Evolutionary conservation across 2,797 vertebrate genomes (phyloP), one percentile per base, ranked within the genome.

Genomic region (Coendou prehensilis): DNA sequence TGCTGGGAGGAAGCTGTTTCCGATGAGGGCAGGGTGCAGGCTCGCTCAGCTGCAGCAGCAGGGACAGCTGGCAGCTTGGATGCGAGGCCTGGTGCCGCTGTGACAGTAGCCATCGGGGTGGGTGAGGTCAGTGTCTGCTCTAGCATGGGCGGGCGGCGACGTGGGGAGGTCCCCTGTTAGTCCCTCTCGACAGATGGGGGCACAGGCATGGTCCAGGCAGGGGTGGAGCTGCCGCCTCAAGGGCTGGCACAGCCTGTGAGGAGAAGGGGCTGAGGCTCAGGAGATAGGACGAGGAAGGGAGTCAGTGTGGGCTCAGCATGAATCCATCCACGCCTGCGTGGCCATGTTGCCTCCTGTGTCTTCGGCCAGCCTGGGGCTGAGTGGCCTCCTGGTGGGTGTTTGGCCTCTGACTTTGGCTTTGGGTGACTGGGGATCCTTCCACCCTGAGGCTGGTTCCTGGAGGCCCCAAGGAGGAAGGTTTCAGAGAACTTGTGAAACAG

Each of bases 241-340:
- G 17, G 4, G 30, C 18, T n/a, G 83, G 41, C 15, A 50, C 41
- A 22, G 37, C 13, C 57, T 30, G 9, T 3, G 10, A 30, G 30
- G 15, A 5, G 17, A 41, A 56, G 50, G 37, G 6, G 41, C 56
- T 6, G 3, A 2, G 3, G 9, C 2, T 86, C 47, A 13, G 17
- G 57, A 50, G 85, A 28, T 33, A 6, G 23, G 30, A 6, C 1
- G 3, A 45, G 45, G 54, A 47, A 10, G 6, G 10, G 20, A 2
- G 9, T 9, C 59, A 64, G 33, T 4, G 1, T 0, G 7, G 14
- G 37, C 61, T 45, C 3, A 1, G 33, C n/a, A 5, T 3, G 50
- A 33, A 47, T 2, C 15, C 5, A 1, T 11, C 45, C 14, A 1
- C 4, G 10, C 73, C 5, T 30, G 37, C 5, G 1, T 2, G 13